Evolutionary conservation across 92 coral and sea anemone genomes (phyloP).

Genomic region (Meandrina meandrites): DNA sequence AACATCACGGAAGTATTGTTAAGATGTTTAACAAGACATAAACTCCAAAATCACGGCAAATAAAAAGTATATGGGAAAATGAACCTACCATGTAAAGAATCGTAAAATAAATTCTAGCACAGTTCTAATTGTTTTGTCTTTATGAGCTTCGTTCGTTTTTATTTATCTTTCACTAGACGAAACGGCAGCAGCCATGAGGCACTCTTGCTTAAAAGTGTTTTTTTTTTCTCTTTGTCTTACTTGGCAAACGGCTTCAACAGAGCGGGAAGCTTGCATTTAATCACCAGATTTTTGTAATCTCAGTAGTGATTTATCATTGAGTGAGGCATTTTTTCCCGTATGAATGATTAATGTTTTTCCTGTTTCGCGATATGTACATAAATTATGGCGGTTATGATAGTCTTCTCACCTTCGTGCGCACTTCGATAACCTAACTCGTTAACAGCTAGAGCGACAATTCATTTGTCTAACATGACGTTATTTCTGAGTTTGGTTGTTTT

Average conservation of each 20-base stretch:
- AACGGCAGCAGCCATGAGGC: neutral
- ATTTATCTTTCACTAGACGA: neutral
- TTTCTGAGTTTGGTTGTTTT: neutral
- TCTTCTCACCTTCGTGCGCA: neutral
- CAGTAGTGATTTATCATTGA: neutral
- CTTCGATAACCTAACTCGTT: neutral
- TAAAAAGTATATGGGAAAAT: neutral
- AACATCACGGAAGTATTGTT: neutral
- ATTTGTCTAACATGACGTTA: slow-evolving; percentile 30
- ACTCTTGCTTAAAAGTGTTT: neutral
- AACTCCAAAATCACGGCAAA: neutral
- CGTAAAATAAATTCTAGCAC: neutral
- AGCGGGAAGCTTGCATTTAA: too few relatives aligned
- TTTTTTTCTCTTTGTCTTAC: neutral
- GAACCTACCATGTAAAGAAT: neutral
- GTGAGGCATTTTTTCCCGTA: neutral
- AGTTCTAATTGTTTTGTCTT: neutral
- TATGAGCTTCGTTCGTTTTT: neutral
- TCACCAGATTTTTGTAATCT: neutral
- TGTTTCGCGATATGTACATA: neutral
- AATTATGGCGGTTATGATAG: neutral
- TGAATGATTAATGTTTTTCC: slow-evolving; percentile 4
- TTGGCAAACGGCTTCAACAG: neutral
- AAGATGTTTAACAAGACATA: neutral
- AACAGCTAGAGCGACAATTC: slow-evolving; percentile 10